Evolutionary conservation across 2,113 vertebrate genomes (phyloP), one percentile per base, ranked within the genome.

Genomic region (Arizona elegans): DNA sequence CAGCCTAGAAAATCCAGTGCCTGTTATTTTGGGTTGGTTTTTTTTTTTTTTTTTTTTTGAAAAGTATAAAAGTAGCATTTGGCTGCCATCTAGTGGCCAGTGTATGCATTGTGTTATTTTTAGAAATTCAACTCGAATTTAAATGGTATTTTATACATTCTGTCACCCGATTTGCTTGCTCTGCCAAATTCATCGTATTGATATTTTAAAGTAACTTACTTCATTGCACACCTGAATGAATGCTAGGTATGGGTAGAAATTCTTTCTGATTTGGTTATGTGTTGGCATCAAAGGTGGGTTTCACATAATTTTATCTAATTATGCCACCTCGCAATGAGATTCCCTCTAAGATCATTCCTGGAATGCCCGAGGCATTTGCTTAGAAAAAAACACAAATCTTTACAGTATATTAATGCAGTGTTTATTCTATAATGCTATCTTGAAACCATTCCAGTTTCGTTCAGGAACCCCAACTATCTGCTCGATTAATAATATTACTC

Each of bases 81-180:
- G 75, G 75, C 47, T 93, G 92, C 92, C 92, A 90, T 75, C 92
- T 29, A 54, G 81, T 86, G 92, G 92, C 19, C 47, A 86, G 54
- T 62, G 0, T 29, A 8, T 86, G 43, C 21, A 86, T 85, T n/a
- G 33, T 52, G 3, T 19, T 13, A 55, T 10, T 56, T 70, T 55
- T 38, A 91, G 2, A 55, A 26, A 55, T 33, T 65, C 62, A 33
- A 92, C 9, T n/a, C 5, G 10, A 59, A n/a, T 91, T 58, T n/a
- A 50, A 47, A 85, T 19, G 12, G 50, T 21, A n/a, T n/a, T 55
- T 56, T 29, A 29, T 52, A 38, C 10, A 17, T 23, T 29, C 19
- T 4, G 13, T 23, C 11, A 54, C 56, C n/a, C 65, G 24, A 5
- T 55, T 38, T 53, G 47, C 17, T 23, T 13, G 8, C 10, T 38